A percentile compares a stretch with the other conserved stretches of the same genome.
Conservation (phyloP, 2,888 invertebrate genomes). For the Dynastes tityus region DNA sequence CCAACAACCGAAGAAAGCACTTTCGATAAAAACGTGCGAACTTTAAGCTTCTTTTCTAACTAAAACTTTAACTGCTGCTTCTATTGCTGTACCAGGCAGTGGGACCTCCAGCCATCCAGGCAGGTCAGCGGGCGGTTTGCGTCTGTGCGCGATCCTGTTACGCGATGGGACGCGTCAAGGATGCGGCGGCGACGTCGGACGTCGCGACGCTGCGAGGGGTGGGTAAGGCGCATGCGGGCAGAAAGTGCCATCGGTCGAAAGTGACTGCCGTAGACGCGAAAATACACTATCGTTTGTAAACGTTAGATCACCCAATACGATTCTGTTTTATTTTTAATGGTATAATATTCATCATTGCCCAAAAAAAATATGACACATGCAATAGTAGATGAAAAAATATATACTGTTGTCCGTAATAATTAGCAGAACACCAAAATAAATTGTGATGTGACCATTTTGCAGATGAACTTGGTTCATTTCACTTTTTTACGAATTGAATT, state of each 20-base stretch:
- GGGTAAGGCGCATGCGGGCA: background rate
- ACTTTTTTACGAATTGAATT: no score
- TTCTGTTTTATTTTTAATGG: no score
- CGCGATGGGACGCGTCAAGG: slow-evolving; percentile 58
- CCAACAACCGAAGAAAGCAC: no score
- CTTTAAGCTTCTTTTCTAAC: background rate
- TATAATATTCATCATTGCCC: no score
- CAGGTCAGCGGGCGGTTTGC: slow-evolving; percentile 68
- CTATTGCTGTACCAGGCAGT: slow-evolving; percentile 64
- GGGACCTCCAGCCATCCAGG: slow-evolving; percentile 73
- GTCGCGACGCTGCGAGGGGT: slow-evolving; percentile 16
- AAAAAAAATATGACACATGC: no score
- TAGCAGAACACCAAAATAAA: no score
- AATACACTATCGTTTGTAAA: background rate
- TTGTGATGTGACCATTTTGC: no score
- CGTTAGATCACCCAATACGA: no score
- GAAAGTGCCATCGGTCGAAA: background rate
- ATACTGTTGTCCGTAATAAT: no score
- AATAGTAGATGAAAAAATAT: no score
- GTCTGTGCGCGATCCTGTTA: slow-evolving; percentile 63
- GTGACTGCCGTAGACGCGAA: background rate
- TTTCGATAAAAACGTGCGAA: no score
- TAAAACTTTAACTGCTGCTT: slow-evolving; percentile 51
- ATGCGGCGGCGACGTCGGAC: slow-evolving; percentile 62
- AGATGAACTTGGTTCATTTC: no score